Conservation (phyloP, 2,113 vertebrate genomes). For the Holacanthus passer region DNA sequence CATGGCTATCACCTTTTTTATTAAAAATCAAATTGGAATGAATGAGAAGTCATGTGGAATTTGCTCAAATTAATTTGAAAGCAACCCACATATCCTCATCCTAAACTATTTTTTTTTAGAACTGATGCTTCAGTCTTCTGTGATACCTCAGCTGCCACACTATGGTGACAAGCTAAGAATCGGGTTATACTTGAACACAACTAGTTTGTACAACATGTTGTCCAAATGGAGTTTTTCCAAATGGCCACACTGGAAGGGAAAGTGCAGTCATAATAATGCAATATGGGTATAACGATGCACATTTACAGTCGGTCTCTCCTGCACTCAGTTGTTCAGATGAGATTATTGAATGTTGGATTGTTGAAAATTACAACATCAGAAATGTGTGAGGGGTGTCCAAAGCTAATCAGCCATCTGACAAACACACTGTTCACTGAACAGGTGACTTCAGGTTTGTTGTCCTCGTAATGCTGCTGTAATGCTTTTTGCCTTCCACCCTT, state of each 20-base stretch:
- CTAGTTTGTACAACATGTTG: neutral
- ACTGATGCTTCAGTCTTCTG: neutral
- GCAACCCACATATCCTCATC: neutral
- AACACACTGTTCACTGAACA: too few relatives aligned
- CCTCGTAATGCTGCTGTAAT: neutral
- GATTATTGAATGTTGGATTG: neutral
- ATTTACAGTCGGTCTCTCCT: too few relatives aligned
- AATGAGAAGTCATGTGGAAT: neutral
- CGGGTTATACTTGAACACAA: neutral
- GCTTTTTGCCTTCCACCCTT: neutral
- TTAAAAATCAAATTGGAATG: neutral
- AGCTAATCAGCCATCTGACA: neutral
- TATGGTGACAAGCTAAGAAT: neutral
- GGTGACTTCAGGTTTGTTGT: neutral
- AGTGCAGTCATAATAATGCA: too few relatives aligned
- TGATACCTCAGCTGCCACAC: neutral
- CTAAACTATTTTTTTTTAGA: neutral
- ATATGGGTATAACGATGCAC: too few relatives aligned
- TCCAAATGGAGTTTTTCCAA: neutral
- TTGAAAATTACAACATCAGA: neutral
- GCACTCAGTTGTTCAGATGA: neutral
- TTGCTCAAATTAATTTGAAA: conserved; percentile 20
- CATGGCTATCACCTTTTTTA: neutral
- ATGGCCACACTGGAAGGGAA: neutral
- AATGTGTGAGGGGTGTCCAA: neutral